These are phyloP conservation scores for Ormyrus thymus DNA, from an alignment of 2,888 invertebrate species.

Conservation along the genomic window DNA sequence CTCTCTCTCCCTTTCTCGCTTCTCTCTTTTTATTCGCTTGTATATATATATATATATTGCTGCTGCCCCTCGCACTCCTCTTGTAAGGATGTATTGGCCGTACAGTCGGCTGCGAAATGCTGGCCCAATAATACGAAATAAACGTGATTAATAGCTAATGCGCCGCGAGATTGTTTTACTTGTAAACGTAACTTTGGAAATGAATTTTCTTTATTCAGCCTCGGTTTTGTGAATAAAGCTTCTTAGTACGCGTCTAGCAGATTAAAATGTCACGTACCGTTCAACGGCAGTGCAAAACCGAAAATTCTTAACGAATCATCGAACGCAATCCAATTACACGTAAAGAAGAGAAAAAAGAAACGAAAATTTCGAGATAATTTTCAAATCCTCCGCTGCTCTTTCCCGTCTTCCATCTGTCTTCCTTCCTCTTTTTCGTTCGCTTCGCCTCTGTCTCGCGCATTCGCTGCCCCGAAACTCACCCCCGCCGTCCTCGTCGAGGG, in stretches of 20 bases:
- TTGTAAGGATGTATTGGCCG: conserved; percentile 21
- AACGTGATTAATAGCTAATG: neutral
- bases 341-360: too few species aligned
- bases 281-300: too few species aligned
- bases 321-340: too few species aligned
- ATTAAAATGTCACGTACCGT: too few species aligned
- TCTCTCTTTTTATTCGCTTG: conserved; percentile 42
- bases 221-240: too few species aligned
- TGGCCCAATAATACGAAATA: neutral
- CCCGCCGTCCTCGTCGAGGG: neutral
- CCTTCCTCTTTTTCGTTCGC: conserved; percentile 36
- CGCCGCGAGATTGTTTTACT: neutral
- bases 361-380: too few species aligned
- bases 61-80: neutral
- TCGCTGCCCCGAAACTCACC: neutral
- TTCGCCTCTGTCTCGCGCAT: conserved; percentile 35
- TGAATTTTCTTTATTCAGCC: too few species aligned
- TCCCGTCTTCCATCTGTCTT: conserved; percentile 49
- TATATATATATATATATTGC: neutral
- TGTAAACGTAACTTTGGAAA: too few species aligned
- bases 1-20: conserved; percentile 40
- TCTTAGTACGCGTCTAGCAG: too few species aligned
- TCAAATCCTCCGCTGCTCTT: conserved; percentile 8
- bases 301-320: too few species aligned
- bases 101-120: conserved; percentile 18